Base-by-base conservation (phyloP, 1,140 invertebrate genomes). In the Gryllus bimaculatus region DNA sequence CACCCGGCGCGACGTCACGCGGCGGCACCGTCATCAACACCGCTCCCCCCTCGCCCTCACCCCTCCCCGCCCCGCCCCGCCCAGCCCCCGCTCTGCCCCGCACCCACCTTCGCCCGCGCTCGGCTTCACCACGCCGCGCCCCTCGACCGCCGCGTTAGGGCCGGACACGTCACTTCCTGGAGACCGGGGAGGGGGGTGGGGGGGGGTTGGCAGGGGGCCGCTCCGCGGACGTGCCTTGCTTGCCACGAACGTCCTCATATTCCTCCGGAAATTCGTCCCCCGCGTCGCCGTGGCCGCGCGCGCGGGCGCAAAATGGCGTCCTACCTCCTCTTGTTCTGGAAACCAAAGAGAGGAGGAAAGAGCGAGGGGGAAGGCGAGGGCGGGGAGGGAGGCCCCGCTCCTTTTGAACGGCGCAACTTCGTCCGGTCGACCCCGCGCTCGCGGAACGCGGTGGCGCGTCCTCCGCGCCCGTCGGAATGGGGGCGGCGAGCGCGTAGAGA, bases 311-410 rank as follows among this genome's bases (percentile, higher is more conserved):
- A 66, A n/a, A 66, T 66, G 54, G 54, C 54, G 54, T 18, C 18
- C 10, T 18, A 0, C 10, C 2, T 3, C 2, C 54, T 66, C 54
- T 66, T 66, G 54, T 66, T 18, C 54, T 66, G 54, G 54, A 66
- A 66, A 66, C n/a, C 54, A 66, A 66, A 66, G 54, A 66, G 54
- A 66, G 54, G 49, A 54, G 54, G 54, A 66, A 66, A 66, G 54
- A 18, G 18, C 10, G 54, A 66, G 18, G 54, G 18, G 2, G 54
- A 2, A 7, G 10, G 10, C 18, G 54, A 7, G 2, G 7, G 54
- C 2, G 54, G 10, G 54, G 54, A 66, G 54, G 54, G 49, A 8
- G 49, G 49, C 49, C 18, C 54, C 54, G 10, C 54, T 66, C 54
- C 54, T 18, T 66, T 66, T 66, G 1, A 7, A 13, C 0, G 2